A percentile compares a stretch with the other conserved stretches of the same genome.
phyloP scores from a whole-genome alignment of 2,888 invertebrate genomes.

The Tipula unca region DNA sequence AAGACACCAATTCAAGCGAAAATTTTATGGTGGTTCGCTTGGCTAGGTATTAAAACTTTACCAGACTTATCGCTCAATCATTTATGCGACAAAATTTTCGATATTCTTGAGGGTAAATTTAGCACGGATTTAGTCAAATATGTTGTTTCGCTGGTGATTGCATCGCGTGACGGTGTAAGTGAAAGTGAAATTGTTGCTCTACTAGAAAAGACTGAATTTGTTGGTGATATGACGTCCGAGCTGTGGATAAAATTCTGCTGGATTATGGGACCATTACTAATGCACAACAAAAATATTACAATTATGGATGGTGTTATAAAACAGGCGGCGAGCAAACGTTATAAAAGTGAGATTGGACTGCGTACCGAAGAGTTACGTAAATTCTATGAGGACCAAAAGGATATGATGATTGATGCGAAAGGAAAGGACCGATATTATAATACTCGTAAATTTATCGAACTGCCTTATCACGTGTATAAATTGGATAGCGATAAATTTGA shows the following conservation, averaged over 20 bases:
- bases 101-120: constrained; percentile 59
- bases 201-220: constrained; percentile 26
- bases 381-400: constrained; percentile 28
- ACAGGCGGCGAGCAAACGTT: constrained; percentile 34
- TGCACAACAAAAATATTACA: constrained; percentile 36
- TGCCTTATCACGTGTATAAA: constrained; percentile 68
- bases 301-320: constrained; percentile 38
- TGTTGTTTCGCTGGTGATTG: constrained; percentile 63
- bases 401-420: constrained; percentile 26
- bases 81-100: constrained; percentile 53
- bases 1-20: constrained; percentile 39
- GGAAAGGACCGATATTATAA: constrained; percentile 48
- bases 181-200: constrained; percentile 69
- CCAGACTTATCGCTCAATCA: constrained; percentile 48
- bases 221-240: constrained; percentile 25
- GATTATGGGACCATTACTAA: constrained; percentile 41
- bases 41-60: constrained; percentile 50
- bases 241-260: constrained; percentile 43
- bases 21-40: constrained; percentile 53
- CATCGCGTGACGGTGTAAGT: constrained; percentile 67
- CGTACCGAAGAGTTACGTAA: constrained; percentile 26
- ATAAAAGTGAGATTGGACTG: constrained; percentile 27
- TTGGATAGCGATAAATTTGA: constrained; percentile 49
- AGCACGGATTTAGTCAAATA: constrained; percentile 56
- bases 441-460: constrained; percentile 69